Evolutionary conservation across 2,888 invertebrate species (phyloP), one percentile per base, ranked within the genome.

Genomic region (Heliconius hortense): DNA sequence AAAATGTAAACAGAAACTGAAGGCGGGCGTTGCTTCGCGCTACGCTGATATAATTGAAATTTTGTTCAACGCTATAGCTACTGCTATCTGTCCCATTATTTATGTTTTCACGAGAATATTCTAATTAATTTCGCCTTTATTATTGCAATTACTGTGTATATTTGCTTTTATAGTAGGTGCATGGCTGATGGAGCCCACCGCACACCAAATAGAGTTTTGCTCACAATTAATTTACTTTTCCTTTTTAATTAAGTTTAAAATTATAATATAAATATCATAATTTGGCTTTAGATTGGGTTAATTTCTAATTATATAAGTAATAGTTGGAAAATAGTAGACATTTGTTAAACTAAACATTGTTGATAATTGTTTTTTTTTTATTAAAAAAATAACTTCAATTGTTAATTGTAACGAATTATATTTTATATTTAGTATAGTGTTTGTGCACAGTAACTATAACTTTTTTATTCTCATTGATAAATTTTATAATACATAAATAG

Each of bases 1-100:
- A 89, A 90, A 92, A 90, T 90, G 90, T 90, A 91, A 92, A 91
- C 89, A 91, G 87, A 87, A 89, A 77, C 84, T 89, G 82, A 83
- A 84, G 82, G 79, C 80, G 73, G 70, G 80, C 83, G 82, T 83
- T 84, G 81, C 81, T 66, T 80, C 81, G 82, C 82, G 84, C 83
- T 82, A 82, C 84, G 81, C 83, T 85, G 86, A 87, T 89, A 88
- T 89, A 91, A 91, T 91, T 91, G 90, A 90, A 91, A 91, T 88
- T 90, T 89, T 85, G 88, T 88, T 86, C 87, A 86, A 85, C 85
- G 81, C 83, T 81, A 82, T 82, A 48, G 18, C 21, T 82, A 86
- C 82, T 84, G 83, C 80, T 83, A 84, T 75, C 72, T 86, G 84
- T 85, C 86, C 83, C 84, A 81, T 83, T 84, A 83, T 85, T 86